Evolutionary conservation across 2,113 vertebrate genomes (phyloP), one percentile per base, ranked within the genome.

Genomic region (Microcebus jonahi): DNA sequence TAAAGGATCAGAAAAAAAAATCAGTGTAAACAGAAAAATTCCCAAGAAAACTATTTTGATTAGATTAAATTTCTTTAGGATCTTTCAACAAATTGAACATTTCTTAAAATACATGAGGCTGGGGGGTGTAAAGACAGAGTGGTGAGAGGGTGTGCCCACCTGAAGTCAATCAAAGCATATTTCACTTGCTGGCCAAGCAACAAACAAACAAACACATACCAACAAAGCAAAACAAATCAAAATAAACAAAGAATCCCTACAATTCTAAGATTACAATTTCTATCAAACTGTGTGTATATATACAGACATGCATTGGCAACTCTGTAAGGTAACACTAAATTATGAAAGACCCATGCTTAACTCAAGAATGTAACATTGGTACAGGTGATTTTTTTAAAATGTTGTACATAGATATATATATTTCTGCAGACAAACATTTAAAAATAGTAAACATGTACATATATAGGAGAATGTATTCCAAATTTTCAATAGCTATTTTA

Each of bases 11-110:
- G 48, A 85, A 91, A 93, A 48, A 45, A 39, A 95, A 81, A 92
- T 76, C 45, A 53, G 14, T 88, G 81, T 50, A 89, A 88, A 94
- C 63, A 86, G 67, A 87, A 95, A 92, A 77, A 87, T 82, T 77
- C 27, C 75, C 48, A 65, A 93, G 61, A 94, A 92, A 93, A 95
- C 84, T 84, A 81, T 29, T 48, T 89, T 90, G 9, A 83, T 48
- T 61, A 75, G 59, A 71, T 48, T 94, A 76, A 76, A 81, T 82
- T 80, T 91, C 34, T 50, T 88, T 57, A 81, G 76, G 39, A 71
- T 2, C 9, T 55, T 88, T 88, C n/a, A 68, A 93, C 20, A 97
- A 95, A 90, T 27, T 71, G 15, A 67, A 67, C 57, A 81, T 93
- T 95, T 93, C 45, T 84, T 80, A 73, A 97, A 89, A 89, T 90